phyloP scores from a whole-genome alignment of 2,888 invertebrate species.

The Drosophila leonis region DNA sequence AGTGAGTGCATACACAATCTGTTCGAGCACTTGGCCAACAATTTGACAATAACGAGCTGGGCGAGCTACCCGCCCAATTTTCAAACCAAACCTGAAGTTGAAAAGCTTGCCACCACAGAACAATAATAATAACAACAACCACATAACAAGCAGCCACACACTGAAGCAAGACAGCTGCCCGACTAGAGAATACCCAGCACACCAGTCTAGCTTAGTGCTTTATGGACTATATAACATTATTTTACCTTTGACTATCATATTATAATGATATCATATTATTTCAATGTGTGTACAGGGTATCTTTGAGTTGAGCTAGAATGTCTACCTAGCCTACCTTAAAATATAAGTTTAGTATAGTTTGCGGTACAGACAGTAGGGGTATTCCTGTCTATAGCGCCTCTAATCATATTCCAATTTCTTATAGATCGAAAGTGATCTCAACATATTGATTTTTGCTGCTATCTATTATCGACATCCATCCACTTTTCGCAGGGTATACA shows the following conservation, averaged over 20 bases:
- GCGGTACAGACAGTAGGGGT: not conserved
- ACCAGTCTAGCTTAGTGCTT: not conserved
- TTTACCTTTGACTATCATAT: not conserved
- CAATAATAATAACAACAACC: conserved; percentile 37
- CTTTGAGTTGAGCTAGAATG: not conserved
- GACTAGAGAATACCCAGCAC: not conserved
- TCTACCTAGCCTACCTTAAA: not conserved
- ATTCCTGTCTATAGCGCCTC: no score
- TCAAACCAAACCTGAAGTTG: conserved; percentile 48
- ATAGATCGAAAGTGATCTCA: not conserved
- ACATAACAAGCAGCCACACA: conserved; percentile 23
- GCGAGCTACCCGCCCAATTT: conserved; percentile 73
- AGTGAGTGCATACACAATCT: conserved; percentile 50
- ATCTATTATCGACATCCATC: not conserved
- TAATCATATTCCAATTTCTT: not conserved
- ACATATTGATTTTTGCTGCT: not conserved
- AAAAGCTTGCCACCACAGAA: conserved; percentile 44
- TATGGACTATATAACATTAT: not conserved
- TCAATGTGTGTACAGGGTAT: not conserved
- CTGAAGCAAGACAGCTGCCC: not conserved
- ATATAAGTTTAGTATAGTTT: not conserved
- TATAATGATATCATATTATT: not conserved
- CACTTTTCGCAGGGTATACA: not conserved
- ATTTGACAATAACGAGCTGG: conserved; percentile 78
- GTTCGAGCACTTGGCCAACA: conserved; percentile 63